Evolutionary conservation across 2,113 vertebrate species (phyloP).

Genomic region (Platysteira castanea): DNA sequence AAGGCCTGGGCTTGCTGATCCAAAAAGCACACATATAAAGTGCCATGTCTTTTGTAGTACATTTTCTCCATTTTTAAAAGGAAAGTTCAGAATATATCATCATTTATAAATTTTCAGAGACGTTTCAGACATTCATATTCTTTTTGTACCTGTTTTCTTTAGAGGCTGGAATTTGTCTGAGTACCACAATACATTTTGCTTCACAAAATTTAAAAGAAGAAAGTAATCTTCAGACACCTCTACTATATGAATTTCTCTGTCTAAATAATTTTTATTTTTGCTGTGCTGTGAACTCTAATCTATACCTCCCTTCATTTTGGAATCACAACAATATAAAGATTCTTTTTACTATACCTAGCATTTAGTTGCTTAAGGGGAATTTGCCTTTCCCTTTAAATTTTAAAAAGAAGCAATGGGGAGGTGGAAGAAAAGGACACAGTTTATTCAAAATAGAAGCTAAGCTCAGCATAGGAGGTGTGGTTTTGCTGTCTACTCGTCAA

Average conservation of each 20-base stretch:
- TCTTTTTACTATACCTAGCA: not conserved
- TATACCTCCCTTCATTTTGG: not conserved
- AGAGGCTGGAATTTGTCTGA: not conserved
- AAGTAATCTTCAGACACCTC: not conserved
- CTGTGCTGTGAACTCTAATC: not conserved
- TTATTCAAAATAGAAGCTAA: constrained; percentile 1
- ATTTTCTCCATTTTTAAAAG: not conserved
- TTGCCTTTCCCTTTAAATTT: constrained; percentile 1
- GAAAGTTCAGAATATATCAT: not conserved
- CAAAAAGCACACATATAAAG: not conserved
- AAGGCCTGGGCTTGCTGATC: not conserved
- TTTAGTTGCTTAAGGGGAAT: not conserved
- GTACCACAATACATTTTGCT: not conserved
- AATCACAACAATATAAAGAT: not conserved
- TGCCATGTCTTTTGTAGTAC: not conserved
- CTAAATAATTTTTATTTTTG: not conserved
- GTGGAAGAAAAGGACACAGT: not conserved
- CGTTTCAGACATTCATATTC: not conserved
- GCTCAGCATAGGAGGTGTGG: not conserved
- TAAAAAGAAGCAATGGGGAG: not conserved
- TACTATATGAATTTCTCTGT: not conserved
- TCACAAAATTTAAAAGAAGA: not conserved
- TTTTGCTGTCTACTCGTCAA: not conserved
- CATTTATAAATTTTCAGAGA: not conserved
- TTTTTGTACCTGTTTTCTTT: not conserved